Percentiles rank a stretch among this genome's conserved stretches.
phyloP scores from a whole-genome alignment of 2,888 invertebrate genomes.

The Hemithea aestivaria region DNA sequence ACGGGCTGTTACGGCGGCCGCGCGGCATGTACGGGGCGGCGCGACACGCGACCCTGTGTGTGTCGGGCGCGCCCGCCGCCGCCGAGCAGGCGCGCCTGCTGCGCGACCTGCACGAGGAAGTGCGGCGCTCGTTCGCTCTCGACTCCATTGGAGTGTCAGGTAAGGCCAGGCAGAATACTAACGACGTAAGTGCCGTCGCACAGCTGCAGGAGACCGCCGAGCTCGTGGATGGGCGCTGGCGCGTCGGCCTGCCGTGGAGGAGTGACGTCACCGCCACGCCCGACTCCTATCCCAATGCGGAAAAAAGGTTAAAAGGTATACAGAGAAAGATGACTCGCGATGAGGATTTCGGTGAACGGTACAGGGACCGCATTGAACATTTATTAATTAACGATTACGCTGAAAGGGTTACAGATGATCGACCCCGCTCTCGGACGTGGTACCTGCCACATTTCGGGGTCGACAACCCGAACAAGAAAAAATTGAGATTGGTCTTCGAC shows the following conservation, averaged over 20 bases:
- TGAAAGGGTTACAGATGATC: slow-evolving; percentile 1
- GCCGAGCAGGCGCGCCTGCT: no score
- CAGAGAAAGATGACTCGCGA: slow-evolving; percentile 23
- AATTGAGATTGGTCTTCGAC: slow-evolving; percentile 25
- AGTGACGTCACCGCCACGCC: slow-evolving; percentile 17
- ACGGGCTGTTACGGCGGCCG: slow-evolving; percentile 11
- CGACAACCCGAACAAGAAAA: no score
- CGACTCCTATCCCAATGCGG: slow-evolving; percentile 19
- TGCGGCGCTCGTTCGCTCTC: slow-evolving; percentile 10
- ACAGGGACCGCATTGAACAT: slow-evolving; percentile 24
- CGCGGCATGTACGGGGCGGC: background rate
- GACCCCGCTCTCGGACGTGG: slow-evolving; percentile 19
- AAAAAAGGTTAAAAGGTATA: slow-evolving; percentile 20
- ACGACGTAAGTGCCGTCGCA: slow-evolving; percentile 12
- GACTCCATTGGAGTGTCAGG: slow-evolving; percentile 19
- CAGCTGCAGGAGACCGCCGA: slow-evolving; percentile 19
- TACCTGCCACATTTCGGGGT: slow-evolving; percentile 31
- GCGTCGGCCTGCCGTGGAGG: slow-evolving; percentile 30
- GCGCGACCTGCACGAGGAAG: no score
- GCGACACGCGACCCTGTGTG: no score
- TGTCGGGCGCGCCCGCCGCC: no score
- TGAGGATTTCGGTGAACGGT: slow-evolving; percentile 11
- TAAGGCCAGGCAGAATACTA: slow-evolving; percentile 16
- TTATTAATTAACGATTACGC: slow-evolving; percentile 27
- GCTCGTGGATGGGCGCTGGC: slow-evolving; percentile 22